Conservation (phyloP, 2,888 invertebrate genomes). For the Metalampra italica region DNA sequence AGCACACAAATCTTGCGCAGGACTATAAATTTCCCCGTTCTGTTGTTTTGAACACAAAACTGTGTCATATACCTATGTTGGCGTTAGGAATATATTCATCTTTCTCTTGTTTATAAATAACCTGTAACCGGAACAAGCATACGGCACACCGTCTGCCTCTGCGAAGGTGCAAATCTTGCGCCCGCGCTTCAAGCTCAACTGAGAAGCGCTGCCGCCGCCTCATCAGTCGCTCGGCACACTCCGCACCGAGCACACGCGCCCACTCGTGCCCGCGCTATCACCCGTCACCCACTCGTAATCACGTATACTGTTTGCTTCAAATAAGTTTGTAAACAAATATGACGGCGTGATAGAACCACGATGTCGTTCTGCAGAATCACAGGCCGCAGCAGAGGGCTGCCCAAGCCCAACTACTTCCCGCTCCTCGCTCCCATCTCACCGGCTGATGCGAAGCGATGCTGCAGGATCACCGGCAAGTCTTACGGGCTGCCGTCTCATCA, state of each 20-base stretch:
- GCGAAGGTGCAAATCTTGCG: slow-evolving; percentile 64
- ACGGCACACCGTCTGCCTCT: slow-evolving; percentile 67
- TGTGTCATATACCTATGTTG: slow-evolving; percentile 70
- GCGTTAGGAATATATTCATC: slow-evolving; percentile 61
- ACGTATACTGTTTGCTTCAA: slow-evolving; percentile 26
- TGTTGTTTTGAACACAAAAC: slow-evolving; percentile 54
- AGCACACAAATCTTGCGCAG: slow-evolving; percentile 17
- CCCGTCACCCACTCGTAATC: slow-evolving; percentile 25
- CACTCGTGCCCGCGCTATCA: slow-evolving; percentile 36
- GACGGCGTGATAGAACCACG: slow-evolving; percentile 45
- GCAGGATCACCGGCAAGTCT: slow-evolving; percentile 88
- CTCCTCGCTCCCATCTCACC: slow-evolving; percentile 88
- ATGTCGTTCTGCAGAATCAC: slow-evolving; percentile 91
- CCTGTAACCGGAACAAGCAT: slow-evolving; percentile 76
- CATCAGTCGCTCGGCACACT: slow-evolving; percentile 57
- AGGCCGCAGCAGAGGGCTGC: slow-evolving; percentile 87
- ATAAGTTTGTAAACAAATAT: slow-evolving; percentile 60
- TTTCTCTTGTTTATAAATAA: slow-evolving; percentile 73
- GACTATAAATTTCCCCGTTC: slow-evolving; percentile 26
- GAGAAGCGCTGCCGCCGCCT: slow-evolving; percentile 26
- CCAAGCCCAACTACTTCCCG: slow-evolving; percentile 90
- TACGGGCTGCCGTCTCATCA: slow-evolving; percentile 86
- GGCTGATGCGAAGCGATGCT: slow-evolving; percentile 88
- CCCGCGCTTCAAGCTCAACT: slow-evolving; percentile 39
- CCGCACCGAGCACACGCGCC: slow-evolving; percentile 52